Conservation (phyloP, 2,113 vertebrate species). For the Chunga burmeisteri region DNA sequence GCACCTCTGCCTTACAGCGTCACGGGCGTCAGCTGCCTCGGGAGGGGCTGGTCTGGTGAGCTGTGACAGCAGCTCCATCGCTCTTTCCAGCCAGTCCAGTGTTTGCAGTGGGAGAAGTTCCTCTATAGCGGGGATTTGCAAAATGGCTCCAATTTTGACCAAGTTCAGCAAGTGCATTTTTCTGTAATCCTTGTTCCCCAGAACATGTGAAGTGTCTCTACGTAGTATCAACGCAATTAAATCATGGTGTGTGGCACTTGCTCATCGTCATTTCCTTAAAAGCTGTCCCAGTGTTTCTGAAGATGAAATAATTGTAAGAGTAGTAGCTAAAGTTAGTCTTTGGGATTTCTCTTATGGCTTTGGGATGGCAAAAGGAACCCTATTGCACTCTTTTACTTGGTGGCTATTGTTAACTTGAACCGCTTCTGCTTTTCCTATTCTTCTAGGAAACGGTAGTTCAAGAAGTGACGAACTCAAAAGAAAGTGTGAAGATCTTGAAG, state of each 20-base stretch:
- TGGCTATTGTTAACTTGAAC: background rate
- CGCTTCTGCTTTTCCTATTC: background rate
- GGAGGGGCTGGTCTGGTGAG: background rate
- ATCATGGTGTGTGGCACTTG: background rate
- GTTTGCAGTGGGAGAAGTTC: background rate
- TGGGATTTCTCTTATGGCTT: background rate
- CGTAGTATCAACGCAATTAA: background rate
- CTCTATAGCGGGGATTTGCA: background rate
- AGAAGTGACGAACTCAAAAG: slow-evolving; percentile 84
- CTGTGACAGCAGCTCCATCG: background rate
- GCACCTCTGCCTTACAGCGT: background rate
- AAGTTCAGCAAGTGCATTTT: background rate
- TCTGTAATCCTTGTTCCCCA: background rate
- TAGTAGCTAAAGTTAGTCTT: background rate
- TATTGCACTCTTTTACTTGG: background rate
- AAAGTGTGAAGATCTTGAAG: slow-evolving; percentile 91
- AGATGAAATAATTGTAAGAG: background rate
- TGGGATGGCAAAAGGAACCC: background rate
- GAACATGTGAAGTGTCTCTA: background rate
- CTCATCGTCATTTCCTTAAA: background rate
- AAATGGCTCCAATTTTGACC: background rate
- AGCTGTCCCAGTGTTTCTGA: background rate
- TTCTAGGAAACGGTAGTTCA: slow-evolving; percentile 69
- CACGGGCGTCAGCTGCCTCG: background rate
- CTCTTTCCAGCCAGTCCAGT: background rate